A percentile compares a stretch with the other conserved stretches of the same genome.
phyloP scores from a whole-genome alignment of 2,113 vertebrate genomes.

The Plotosus lineatus region DNA sequence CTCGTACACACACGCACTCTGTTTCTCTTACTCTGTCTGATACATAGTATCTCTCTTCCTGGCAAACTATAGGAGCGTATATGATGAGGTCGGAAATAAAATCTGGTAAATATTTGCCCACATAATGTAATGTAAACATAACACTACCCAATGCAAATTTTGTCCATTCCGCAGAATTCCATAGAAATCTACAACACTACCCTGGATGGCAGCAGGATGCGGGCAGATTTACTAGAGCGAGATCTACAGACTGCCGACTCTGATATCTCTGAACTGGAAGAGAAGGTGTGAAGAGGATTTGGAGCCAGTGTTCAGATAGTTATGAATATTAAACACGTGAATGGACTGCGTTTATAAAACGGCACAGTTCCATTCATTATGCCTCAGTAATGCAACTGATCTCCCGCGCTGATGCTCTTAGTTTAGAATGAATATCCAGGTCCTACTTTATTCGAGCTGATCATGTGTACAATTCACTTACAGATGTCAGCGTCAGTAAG shows the following conservation, averaged over 20 bases:
- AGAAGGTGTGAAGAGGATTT: constrained; percentile 70
- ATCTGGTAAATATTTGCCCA: not conserved
- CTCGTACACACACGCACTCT: not conserved
- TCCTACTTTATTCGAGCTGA: not conserved
- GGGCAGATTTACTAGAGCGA: constrained; percentile 73
- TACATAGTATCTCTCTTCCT: not conserved
- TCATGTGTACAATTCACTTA: constrained; percentile 1
- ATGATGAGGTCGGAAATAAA: not conserved
- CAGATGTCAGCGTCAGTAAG: constrained; percentile 69
- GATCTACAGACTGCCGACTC: constrained; percentile 71
- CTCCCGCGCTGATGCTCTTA: too few species aligned
- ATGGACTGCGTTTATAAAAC: constrained; percentile 2
- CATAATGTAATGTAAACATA: not conserved
- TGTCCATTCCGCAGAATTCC: constrained; percentile 61
- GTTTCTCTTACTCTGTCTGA: not conserved
- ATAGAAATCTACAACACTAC: constrained; percentile 73
- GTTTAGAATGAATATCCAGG: not conserved
- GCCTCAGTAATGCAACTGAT: not conserved
- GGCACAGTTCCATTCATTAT: not conserved
- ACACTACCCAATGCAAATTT: not conserved
- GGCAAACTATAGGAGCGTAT: not conserved
- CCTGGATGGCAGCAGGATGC: constrained; percentile 61
- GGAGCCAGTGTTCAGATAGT: not conserved
- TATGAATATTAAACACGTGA: not conserved
- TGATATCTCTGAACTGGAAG: constrained; percentile 70